A percentile compares a stretch with the other conserved stretches of the same genome.
Evolutionary conservation across 2,888 invertebrate species (phyloP).

Genomic region (Ommatoiulus sabulosus): DNA sequence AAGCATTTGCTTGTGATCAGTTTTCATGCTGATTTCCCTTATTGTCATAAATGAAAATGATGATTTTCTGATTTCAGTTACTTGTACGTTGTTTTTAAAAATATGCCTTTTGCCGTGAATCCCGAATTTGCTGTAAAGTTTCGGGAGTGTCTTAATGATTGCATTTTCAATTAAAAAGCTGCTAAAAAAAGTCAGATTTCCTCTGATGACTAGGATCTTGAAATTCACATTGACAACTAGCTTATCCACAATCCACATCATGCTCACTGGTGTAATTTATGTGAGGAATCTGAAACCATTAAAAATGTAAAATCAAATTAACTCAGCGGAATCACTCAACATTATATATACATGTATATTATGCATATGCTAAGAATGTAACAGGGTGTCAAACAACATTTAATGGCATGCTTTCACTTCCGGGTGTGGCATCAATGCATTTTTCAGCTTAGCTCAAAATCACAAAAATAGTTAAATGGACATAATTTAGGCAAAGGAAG

Average conservation of each 20-base stretch:
- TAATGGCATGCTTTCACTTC: too few species aligned
- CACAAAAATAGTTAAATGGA: too few species aligned
- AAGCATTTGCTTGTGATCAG: too few species aligned
- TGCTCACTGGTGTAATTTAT: not conserved
- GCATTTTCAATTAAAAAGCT: not conserved
- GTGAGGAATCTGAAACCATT: not conserved
- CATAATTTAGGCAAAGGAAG: too few species aligned
- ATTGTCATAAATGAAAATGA: not conserved
- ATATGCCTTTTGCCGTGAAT: not conserved
- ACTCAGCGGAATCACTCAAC: not conserved
- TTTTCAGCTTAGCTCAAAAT: too few species aligned
- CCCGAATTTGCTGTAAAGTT: not conserved
- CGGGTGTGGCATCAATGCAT: too few species aligned
- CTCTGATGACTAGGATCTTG: not conserved
- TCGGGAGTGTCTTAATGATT: too few species aligned
- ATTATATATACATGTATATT: not conserved
- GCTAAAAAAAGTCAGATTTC: not conserved
- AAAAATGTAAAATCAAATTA: not conserved
- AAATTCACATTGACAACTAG: not conserved
- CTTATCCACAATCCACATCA: not conserved
- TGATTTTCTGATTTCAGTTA: not conserved
- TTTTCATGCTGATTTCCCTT: too few species aligned
- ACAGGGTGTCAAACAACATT: too few species aligned
- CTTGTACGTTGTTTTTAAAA: not conserved
- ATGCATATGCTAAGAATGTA: too few species aligned